phyloP scores from a whole-genome alignment of 2,113 vertebrate genomes.

The Leucopternis melanops region DNA sequence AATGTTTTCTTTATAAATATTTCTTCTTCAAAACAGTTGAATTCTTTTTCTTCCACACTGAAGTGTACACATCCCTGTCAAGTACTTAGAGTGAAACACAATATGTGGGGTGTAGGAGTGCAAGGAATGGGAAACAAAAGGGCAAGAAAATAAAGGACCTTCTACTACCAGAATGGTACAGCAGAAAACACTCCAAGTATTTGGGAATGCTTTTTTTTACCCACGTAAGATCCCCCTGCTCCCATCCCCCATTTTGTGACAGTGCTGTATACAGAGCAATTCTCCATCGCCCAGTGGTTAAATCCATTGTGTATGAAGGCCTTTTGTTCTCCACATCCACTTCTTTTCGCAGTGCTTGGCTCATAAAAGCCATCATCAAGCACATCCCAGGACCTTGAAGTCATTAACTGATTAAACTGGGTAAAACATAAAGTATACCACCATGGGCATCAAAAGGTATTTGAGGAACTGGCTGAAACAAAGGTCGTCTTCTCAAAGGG shows the following conservation, averaged over 20 bases:
- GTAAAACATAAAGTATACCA: not conserved
- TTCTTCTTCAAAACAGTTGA: not conserved
- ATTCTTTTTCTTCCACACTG: not conserved
- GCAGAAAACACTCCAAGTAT: not conserved
- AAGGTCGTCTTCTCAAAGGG: not conserved
- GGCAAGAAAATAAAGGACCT: not conserved
- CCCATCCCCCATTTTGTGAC: not conserved
- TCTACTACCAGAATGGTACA: not conserved
- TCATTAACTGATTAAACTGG: not conserved
- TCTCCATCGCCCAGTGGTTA: not conserved
- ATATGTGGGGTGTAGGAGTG: not conserved
- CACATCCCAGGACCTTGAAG: rapidly evolving
- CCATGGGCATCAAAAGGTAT: not conserved
- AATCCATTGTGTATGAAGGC: not conserved
- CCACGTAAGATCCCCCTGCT: not conserved
- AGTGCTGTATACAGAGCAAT: not conserved
- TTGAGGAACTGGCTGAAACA: not conserved
- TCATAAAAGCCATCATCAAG: not conserved
- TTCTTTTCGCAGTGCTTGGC: not conserved
- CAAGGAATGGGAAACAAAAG: not conserved
- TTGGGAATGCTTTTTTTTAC: not conserved
- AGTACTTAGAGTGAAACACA: not conserved
- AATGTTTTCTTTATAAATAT: not conserved
- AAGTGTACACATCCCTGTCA: not conserved
- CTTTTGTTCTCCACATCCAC: not conserved